phyloP scores from a whole-genome alignment of 1,140 invertebrate genomes.

The Ceratina australensis region DNA sequence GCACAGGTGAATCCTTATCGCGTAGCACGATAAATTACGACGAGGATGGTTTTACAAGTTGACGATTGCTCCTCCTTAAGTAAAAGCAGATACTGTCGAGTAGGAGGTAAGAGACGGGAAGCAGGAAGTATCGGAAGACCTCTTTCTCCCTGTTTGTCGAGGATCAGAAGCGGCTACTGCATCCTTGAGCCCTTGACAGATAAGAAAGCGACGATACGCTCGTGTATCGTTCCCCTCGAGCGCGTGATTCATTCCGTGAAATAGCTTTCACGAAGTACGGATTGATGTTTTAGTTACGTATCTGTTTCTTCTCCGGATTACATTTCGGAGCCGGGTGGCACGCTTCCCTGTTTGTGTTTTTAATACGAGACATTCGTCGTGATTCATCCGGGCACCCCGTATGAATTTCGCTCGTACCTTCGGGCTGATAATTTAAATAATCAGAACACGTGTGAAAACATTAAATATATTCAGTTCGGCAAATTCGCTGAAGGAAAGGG shows the following conservation, averaged over 20 bases:
- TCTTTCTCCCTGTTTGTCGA: constrained; percentile 1
- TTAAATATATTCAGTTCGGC: too few relatives aligned
- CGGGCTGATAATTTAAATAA: too few relatives aligned
- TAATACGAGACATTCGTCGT: neutral
- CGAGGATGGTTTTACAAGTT: constrained; percentile 3
- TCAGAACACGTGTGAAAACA: too few relatives aligned
- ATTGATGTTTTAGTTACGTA: neutral
- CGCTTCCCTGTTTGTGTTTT: neutral
- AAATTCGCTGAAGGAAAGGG: too few relatives aligned
- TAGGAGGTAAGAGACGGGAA: neutral
- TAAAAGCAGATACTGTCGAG: constrained; percentile 24
- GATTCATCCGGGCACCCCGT: neutral
- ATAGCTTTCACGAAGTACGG: neutral
- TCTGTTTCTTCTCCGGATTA: neutral
- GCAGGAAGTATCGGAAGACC: constrained; percentile 1
- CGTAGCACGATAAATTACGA: constrained; percentile 33
- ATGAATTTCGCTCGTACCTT: too few relatives aligned
- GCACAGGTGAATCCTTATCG: constrained; percentile 37
- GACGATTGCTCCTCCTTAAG: neutral
- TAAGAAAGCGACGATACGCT: constrained; percentile 32
- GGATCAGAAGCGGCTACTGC: constrained; percentile 42
- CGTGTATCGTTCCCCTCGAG: neutral
- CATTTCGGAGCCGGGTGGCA: too few relatives aligned
- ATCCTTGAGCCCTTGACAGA: neutral
- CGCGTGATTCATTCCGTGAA: neutral